phyloP scores from a whole-genome alignment of 2,797 vertebrate genomes.

The Zalophus californianus region DNA sequence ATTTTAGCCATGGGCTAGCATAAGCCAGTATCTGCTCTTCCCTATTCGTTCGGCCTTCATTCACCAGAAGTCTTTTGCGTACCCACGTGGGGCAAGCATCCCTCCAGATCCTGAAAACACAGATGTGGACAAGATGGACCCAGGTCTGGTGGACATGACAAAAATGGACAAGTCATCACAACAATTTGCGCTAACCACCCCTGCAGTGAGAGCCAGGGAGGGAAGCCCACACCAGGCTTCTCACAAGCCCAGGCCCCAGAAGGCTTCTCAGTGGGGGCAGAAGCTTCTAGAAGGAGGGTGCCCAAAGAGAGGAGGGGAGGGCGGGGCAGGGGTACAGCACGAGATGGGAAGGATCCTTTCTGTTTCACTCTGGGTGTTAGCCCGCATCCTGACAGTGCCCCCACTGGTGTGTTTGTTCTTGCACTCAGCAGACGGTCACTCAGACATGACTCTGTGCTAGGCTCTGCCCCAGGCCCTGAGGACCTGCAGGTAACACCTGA shows the following conservation, averaged over 20 bases:
- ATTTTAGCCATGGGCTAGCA: rapidly evolving
- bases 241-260: background rate
- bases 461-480: background rate
- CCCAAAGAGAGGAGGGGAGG: background rate
- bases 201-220: rapidly evolving
- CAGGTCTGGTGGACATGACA: background rate
- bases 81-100: rapidly evolving
- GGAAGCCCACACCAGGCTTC: background rate
- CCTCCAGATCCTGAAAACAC: rapidly evolving
- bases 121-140: rapidly evolving
- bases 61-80: rapidly evolving
- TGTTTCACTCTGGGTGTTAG: rapidly evolving
- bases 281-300: background rate
- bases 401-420: rapidly evolving
- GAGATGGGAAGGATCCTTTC: rapidly evolving
- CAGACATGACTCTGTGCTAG: background rate
- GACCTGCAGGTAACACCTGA: background rate
- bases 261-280: background rate
- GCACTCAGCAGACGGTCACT: rapidly evolving
- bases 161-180: background rate
- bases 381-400: rapidly evolving
- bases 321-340: background rate
- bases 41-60: too few species aligned
- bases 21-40: rapidly evolving
- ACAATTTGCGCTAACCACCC: rapidly evolving